Evolutionary conservation across 1,140 invertebrate species (phyloP).

Genomic region (Lethrus apterus): DNA sequence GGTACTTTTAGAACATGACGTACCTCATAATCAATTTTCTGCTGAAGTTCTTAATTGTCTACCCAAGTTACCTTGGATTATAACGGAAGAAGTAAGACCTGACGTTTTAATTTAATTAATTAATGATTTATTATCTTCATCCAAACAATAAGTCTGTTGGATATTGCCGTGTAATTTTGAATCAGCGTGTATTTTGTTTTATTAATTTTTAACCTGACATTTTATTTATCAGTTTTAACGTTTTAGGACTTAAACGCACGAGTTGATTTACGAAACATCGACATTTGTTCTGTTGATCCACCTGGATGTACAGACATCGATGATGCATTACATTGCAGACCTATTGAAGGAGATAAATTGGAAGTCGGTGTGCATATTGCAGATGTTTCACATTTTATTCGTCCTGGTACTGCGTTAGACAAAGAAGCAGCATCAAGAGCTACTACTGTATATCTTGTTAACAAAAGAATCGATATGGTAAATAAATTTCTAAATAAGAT

Average conservation of each 20-base stretch:
- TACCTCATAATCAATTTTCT: conserved; percentile 92
- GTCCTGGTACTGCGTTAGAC: conserved; percentile 81
- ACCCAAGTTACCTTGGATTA: conserved; percentile 84
- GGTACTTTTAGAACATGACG: conserved; percentile 92
- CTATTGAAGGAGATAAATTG: conserved; percentile 65
- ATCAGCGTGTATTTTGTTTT: neutral
- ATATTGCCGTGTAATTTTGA: no score
- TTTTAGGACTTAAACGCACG: conserved; percentile 73
- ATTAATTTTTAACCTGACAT: conserved; percentile 6
- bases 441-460: conserved; percentile 87
- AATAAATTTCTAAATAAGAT: conserved; percentile 41
- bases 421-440: conserved; percentile 76
- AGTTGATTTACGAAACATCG: conserved; percentile 74
- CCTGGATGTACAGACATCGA: conserved; percentile 99
- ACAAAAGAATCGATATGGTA: conserved; percentile 85
- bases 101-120: neutral
- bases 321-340: conserved; percentile 89
- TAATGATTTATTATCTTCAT: conserved; percentile 4
- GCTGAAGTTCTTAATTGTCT: conserved; percentile 89
- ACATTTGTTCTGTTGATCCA: conserved; percentile 96
- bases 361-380: conserved; percentile 95
- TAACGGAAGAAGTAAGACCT: conserved; percentile 64
- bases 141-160: conserved; percentile 9
- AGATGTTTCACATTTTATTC: conserved; percentile 91
- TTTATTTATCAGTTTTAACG: no score